Conservation (phyloP, 2,888 invertebrate genomes). For the Mimumesa dahlbomi region DNA sequence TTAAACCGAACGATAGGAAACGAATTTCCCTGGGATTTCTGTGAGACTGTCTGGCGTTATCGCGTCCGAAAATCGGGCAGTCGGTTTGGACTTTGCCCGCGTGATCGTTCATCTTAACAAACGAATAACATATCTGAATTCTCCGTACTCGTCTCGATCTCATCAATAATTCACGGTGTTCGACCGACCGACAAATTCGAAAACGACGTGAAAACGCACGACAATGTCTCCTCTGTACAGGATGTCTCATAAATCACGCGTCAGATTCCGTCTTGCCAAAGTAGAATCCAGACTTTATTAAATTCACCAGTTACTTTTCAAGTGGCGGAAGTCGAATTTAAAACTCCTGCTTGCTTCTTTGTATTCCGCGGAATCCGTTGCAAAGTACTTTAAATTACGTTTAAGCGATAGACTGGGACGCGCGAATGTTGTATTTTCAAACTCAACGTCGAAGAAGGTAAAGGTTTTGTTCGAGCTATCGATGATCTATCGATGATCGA, state of each 20-base stretch:
- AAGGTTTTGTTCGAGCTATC: too few relatives aligned
- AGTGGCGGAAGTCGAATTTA: too few relatives aligned
- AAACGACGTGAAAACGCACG: constrained; percentile 62
- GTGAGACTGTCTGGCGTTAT: too few relatives aligned
- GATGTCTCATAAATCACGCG: constrained; percentile 9
- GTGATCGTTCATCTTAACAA: constrained; percentile 30
- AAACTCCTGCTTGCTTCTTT: too few relatives aligned
- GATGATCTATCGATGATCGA: background rate
- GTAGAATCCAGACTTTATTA: background rate
- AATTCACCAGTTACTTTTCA: background rate
- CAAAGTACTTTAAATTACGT: too few relatives aligned
- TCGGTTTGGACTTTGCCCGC: constrained; percentile 43
- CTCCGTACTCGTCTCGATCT: constrained; percentile 56
- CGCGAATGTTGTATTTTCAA: too few relatives aligned
- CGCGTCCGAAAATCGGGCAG: constrained; percentile 48
- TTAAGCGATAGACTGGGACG: too few relatives aligned
- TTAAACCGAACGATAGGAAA: too few relatives aligned
- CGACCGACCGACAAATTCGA: constrained; percentile 60
- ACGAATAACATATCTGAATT: constrained; percentile 66
- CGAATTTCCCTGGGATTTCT: constrained; percentile 45
- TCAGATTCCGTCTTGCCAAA: background rate
- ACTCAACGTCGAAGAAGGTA: too few relatives aligned
- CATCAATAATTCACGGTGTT: constrained; percentile 71
- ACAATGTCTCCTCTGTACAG: constrained; percentile 13
- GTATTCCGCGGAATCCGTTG: too few relatives aligned